Evolutionary conservation across 2,888 invertebrate genomes (phyloP).

Genomic region (Melanargia galathea): DNA sequence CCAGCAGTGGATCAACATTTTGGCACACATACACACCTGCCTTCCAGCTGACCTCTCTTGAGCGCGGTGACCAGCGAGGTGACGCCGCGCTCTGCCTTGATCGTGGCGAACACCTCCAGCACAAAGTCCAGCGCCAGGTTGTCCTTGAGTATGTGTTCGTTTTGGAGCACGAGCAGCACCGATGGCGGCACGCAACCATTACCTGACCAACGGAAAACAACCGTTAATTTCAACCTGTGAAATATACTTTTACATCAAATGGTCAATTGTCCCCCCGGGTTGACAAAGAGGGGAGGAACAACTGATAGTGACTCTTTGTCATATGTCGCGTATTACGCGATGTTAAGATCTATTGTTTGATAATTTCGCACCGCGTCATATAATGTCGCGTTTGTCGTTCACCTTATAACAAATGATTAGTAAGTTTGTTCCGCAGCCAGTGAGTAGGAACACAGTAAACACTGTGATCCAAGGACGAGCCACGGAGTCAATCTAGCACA

Average conservation of each 20-base stretch:
- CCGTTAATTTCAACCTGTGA: too few species aligned
- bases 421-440: conserved; percentile 46
- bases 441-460: conserved; percentile 35
- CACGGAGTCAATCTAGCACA: conserved; percentile 57
- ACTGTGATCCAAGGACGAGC: conserved; percentile 29
- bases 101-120: conserved; percentile 94
- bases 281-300: too few species aligned
- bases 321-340: too few species aligned
- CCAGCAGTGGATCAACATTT: too few species aligned
- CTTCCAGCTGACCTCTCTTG: conserved; percentile 92
- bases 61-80: conserved; percentile 92
- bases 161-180: conserved; percentile 92
- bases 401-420: background rate
- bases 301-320: too few species aligned
- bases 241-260: too few species aligned
- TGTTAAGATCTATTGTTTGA: too few species aligned
- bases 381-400: too few species aligned
- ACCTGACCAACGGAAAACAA: conserved; percentile 63
- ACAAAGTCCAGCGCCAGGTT: conserved; percentile 97
- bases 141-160: conserved; percentile 96
- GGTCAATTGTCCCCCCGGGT: too few species aligned
- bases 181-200: conserved; percentile 95
- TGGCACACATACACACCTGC: conserved; percentile 80
- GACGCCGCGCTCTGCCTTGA: conserved; percentile 95
- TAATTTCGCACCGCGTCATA: too few species aligned